Percentiles rank a stretch among this genome's conserved stretches.
These are phyloP conservation scores for Calcarius lapponicus DNA, from an alignment of 2,797 vertebrate genomes.

Conservation along the genomic window DNA sequence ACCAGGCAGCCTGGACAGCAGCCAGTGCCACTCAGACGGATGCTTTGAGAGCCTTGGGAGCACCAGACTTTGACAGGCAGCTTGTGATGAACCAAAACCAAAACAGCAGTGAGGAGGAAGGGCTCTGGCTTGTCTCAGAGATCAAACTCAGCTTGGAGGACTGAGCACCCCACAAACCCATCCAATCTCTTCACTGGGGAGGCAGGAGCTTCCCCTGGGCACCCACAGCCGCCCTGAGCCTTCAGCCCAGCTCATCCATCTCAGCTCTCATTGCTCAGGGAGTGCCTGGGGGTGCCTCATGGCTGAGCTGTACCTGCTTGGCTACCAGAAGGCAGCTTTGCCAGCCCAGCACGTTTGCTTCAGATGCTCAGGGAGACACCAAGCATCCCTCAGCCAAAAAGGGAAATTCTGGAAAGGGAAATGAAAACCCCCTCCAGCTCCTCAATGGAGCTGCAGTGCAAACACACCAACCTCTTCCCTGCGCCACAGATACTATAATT, in stretches of 20 bases:
- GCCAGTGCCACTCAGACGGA: background rate
- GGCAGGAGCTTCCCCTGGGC: background rate
- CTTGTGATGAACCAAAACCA: background rate
- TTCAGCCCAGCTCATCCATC: background rate
- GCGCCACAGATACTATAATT: conserved; percentile 67
- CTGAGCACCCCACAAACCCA: background rate
- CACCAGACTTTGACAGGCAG: background rate
- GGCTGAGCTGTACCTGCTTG: background rate
- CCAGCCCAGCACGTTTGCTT: background rate
- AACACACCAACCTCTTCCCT: conserved; percentile 31
- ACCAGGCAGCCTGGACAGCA: background rate
- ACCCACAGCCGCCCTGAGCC: background rate
- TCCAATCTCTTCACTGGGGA: background rate
- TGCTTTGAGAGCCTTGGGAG: background rate
- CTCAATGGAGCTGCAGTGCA: conserved; percentile 7
- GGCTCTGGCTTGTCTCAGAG: background rate
- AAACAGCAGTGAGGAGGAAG: background rate
- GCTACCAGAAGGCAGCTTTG: background rate
- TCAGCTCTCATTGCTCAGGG: background rate
- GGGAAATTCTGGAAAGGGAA: conserved; percentile 9
- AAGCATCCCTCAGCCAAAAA: conserved; percentile 6
- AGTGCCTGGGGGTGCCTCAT: background rate
- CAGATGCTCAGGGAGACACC: background rate
- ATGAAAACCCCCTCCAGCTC: conserved; percentile 14
- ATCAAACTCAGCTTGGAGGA: background rate